Evolutionary conservation across 2,113 vertebrate genomes (phyloP).

Genomic region (Kryptolebias marmoratus): DNA sequence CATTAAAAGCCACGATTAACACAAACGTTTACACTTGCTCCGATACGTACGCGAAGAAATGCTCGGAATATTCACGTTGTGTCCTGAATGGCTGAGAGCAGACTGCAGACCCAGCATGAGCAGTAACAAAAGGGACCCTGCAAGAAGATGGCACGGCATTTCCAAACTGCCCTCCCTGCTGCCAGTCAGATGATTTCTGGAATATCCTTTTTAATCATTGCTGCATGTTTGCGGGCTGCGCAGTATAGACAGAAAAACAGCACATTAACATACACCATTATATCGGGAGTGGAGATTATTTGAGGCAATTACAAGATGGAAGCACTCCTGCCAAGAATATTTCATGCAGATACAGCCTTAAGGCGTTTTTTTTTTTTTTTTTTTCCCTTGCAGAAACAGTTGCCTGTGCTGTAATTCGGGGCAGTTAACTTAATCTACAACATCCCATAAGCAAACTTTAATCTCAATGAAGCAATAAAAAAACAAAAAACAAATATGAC

Average conservation of each 20-base stretch:
- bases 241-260: slow-evolving; percentile 33
- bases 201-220: slow-evolving; percentile 41
- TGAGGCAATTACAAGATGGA: slow-evolving; percentile 41
- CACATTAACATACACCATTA: slow-evolving; percentile 41
- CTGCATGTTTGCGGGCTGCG: slow-evolving; percentile 28
- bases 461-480: slow-evolving; percentile 31
- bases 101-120: slow-evolving; percentile 52
- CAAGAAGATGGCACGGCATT: slow-evolving; percentile 51
- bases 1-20: slow-evolving; percentile 37
- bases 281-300: slow-evolving; percentile 50
- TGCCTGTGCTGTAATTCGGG: slow-evolving; percentile 43
- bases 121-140: slow-evolving; percentile 38
- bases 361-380: slow-evolving; percentile 10
- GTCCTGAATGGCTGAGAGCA: slow-evolving; percentile 63
- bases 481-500: neutral
- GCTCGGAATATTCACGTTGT: slow-evolving; percentile 63
- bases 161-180: slow-evolving; percentile 43
- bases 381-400: slow-evolving; percentile 39
- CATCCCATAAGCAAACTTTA: slow-evolving; percentile 28
- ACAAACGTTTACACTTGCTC: slow-evolving; percentile 24
- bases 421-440: slow-evolving; percentile 37
- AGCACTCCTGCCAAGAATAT: slow-evolving; percentile 47
- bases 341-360: slow-evolving; percentile 39
- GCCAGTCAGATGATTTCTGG: slow-evolving; percentile 40
- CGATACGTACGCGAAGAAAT: slow-evolving; percentile 37